Evolutionary conservation across 2,888 invertebrate genomes (phyloP).

Genomic region (Onchidella celtica): DNA sequence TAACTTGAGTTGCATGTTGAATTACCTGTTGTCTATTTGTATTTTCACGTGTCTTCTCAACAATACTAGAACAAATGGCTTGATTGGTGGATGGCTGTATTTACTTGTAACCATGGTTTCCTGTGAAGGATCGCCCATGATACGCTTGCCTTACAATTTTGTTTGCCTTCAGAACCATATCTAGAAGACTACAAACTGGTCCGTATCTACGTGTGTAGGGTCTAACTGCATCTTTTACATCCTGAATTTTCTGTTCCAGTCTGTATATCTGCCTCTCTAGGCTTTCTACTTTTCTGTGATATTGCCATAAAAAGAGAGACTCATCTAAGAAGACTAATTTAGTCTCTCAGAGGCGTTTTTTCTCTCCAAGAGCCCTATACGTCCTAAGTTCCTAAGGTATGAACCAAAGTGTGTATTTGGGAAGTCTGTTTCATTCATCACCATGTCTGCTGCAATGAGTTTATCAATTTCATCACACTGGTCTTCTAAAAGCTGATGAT

Average conservation of each 20-base stretch:
- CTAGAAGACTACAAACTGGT: conserved; percentile 7
- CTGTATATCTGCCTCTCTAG: neutral
- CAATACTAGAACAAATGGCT: neutral
- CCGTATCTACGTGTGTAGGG: neutral
- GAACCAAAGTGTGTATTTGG: neutral
- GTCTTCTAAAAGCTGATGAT: neutral
- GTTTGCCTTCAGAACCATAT: neutral
- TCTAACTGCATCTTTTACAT: neutral
- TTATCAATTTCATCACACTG: conserved; percentile 11
- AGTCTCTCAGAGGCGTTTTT: neutral
- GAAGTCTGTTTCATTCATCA: neutral
- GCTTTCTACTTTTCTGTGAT: neutral
- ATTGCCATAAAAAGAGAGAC: neutral
- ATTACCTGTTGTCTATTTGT: neutral
- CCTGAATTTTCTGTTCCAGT: neutral
- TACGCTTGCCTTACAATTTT: conserved; percentile 1
- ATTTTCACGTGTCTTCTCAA: neutral
- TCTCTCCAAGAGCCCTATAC: neutral
- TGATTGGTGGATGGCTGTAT: neutral
- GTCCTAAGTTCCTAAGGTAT: conserved; percentile 6
- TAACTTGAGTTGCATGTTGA: neutral
- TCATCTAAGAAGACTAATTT: neutral
- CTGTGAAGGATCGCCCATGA: conserved; percentile 19
- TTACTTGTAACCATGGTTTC: neutral
- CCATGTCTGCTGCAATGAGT: conserved; percentile 2